Conservation (phyloP, 2,113 vertebrate genomes). For the Pedetes capensis region DNA sequence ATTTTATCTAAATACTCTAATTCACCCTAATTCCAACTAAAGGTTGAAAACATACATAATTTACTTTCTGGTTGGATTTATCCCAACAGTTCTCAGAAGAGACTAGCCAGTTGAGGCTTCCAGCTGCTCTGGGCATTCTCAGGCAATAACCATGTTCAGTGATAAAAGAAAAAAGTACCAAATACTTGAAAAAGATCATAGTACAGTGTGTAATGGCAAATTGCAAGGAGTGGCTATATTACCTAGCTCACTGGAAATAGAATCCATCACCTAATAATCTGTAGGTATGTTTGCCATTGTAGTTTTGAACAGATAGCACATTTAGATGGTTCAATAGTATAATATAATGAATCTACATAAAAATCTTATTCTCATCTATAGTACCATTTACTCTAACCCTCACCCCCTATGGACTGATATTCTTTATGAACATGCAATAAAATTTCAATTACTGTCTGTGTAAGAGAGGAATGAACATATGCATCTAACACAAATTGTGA, state of each 20-base stretch:
- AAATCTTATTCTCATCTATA: neutral
- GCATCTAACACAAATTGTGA: neutral
- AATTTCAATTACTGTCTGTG: neutral
- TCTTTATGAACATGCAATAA: neutral
- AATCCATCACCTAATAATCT: neutral
- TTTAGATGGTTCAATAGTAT: neutral
- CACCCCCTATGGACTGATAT: neutral
- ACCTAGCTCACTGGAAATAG: neutral
- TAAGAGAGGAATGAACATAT: neutral
- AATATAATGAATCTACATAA: neutral
- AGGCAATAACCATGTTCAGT: neutral
- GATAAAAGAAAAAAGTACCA: neutral
- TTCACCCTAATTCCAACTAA: constrained; percentile 31
- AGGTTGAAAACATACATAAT: constrained; percentile 47
- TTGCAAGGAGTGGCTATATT: neutral
- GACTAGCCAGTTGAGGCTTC: neutral
- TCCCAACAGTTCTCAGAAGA: constrained; percentile 47
- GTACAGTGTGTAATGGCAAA: neutral
- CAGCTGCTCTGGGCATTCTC: constrained; percentile 19
- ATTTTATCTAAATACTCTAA: constrained; percentile 52
- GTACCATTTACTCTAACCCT: neutral
- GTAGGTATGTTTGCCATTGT: neutral
- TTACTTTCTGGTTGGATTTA: constrained; percentile 51
- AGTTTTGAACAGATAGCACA: neutral
- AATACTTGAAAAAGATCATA: neutral